A percentile compares a stretch with the other conserved stretches of the same genome.
Evolutionary conservation across 1,140 invertebrate species (phyloP).

Genomic region (Zaprionus tsacasi): DNA sequence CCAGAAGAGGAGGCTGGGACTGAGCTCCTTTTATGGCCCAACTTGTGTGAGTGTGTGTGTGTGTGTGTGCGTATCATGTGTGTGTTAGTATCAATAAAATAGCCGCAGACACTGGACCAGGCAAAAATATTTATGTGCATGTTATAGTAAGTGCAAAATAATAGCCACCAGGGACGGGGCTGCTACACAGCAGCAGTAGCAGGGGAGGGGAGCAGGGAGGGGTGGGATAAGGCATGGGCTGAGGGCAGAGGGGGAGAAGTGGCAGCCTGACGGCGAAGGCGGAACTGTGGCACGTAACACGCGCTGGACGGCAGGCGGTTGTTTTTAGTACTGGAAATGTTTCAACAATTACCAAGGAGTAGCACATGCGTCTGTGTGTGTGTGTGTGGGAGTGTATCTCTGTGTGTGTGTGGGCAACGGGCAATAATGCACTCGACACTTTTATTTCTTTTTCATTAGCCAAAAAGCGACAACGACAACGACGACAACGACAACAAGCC

Average conservation of each 20-base stretch:
- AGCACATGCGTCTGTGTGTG: conserved; percentile 33
- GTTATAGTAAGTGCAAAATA: conserved; percentile 84
- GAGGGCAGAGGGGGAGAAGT: not conserved
- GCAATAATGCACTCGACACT: conserved; percentile 84
- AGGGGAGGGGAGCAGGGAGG: not conserved
- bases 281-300: conserved; percentile 50
- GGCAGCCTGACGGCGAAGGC: not conserved
- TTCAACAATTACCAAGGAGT: conserved; percentile 78
- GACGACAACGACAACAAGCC: conserved; percentile 27
- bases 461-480: conserved; percentile 62
- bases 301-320: conserved; percentile 31
- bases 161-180: conserved; percentile 64
- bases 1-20: conserved; percentile 22
- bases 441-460: conserved; percentile 84
- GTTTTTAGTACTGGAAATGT: conserved; percentile 64
- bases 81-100: conserved; percentile 83
- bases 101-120: conserved; percentile 59
- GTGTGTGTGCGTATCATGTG: conserved; percentile 45
- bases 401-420: conserved; percentile 28
- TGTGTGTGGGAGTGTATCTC: not conserved
- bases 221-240: not conserved
- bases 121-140: conserved; percentile 83
- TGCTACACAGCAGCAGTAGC: not conserved
- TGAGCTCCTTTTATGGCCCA: conserved; percentile 57
- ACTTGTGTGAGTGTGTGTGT: conserved; percentile 33